Evolutionary conservation across 2,113 vertebrate species (phyloP).

Genomic region (Terrapene triunguis): DNA sequence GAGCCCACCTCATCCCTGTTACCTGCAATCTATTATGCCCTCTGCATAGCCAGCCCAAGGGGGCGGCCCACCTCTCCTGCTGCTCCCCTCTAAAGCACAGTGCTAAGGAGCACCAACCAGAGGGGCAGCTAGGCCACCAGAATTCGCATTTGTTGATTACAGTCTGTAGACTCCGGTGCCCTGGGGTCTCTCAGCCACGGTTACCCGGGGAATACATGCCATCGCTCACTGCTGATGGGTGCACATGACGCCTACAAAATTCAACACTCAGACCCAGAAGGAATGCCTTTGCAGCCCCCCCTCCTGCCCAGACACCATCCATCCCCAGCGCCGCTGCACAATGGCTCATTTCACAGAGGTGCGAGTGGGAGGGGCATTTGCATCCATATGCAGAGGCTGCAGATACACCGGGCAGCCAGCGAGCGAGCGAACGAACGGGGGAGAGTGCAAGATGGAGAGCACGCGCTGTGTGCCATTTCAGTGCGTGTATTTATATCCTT

Average conservation of each 20-base stretch:
- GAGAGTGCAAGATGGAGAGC: background rate
- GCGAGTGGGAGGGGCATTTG: rapidly evolving
- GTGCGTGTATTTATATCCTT: slow-evolving; percentile 33
- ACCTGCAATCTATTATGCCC: background rate
- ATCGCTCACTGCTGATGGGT: rapidly evolving
- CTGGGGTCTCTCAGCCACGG: rapidly evolving
- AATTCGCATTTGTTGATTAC: too few relatives aligned
- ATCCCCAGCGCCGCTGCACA: background rate
- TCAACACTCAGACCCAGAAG: background rate
- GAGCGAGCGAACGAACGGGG: background rate
- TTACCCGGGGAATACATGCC: background rate
- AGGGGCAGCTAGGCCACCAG: background rate
- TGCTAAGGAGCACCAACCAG: background rate
- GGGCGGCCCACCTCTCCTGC: background rate
- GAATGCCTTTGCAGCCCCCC: background rate
- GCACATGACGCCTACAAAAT: rapidly evolving
- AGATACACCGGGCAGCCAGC: background rate
- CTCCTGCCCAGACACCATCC: background rate
- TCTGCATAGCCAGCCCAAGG: background rate
- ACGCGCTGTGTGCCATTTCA: background rate
- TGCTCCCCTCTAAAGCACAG: background rate
- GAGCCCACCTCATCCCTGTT: background rate
- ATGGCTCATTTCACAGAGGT: background rate
- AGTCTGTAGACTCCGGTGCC: rapidly evolving
- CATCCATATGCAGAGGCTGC: background rate